Base-by-base conservation (phyloP, 2,888 invertebrate species). In the Siphonodentalium dalli region DNA sequence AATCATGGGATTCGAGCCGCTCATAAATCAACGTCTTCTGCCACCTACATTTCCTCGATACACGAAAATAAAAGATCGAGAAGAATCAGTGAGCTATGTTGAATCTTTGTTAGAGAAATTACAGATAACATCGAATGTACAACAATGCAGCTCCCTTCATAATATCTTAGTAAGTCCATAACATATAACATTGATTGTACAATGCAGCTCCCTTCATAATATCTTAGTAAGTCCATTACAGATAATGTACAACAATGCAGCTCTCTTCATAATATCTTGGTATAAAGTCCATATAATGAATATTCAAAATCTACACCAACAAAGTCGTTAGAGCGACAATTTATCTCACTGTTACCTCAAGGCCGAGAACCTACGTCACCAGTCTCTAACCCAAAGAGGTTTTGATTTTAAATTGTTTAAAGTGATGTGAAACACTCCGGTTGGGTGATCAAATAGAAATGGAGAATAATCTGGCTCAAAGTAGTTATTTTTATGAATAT, bases 1-100 rank as follows among this genome's bases (percentile, higher is more conserved):
- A 2, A 75, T 83, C 21, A 72, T 92, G 86, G 97, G 97, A 1
- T 98, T 98, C 83, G 95, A 97, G 76, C 94, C 96, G 3, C 88
- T 94, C 82, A 90, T 96, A 38, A 98, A 98, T 84, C 96, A 96
- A 82, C 87, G 95, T 37, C 85, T 96, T 43, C 85, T 98, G 49
- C 98, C 98, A n/a, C 96, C 98, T 0, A 96, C 98, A 18, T 99
- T 98, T 85, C 98, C 98, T 0, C 88, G 98, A 20, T 96, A 94
- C 82, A 93, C 95, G 0, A 90, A 92, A 82, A 93, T 97, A 41
- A 71, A 71, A 33, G 62, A 67, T 26, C 58, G 76, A 11, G 83
- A 85, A 44, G 92, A 92, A 75, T 92, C 95, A 29, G 80, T 93
- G 58, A 85, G 86, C 63, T 92, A 92, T 79, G 87, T 92, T 74